These are phyloP conservation scores for Tetragonula carbonaria DNA, from an alignment of 2,888 invertebrate species.

Conservation along the genomic window DNA sequence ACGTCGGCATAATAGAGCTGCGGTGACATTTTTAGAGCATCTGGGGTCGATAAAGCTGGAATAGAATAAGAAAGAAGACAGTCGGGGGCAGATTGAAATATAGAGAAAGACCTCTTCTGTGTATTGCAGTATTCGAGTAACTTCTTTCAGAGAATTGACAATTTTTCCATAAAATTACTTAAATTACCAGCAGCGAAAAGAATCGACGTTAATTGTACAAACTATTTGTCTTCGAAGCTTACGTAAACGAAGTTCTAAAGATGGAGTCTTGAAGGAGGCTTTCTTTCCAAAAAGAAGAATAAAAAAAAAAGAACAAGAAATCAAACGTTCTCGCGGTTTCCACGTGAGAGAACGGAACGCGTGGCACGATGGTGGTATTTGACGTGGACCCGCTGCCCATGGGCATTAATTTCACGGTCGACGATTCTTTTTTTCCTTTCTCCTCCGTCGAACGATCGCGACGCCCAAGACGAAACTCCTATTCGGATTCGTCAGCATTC, in stretches of 20 bases:
- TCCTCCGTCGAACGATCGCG: conserved; percentile 42
- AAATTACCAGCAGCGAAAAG: no score
- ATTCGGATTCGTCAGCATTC: conserved; percentile 58
- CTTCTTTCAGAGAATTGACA: no score
- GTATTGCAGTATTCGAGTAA: neutral
- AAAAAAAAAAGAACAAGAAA: no score
- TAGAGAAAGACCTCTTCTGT: neutral
- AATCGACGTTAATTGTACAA: no score
- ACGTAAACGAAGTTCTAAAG: no score
- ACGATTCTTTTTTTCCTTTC: conserved; percentile 32
- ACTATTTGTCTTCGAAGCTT: no score
- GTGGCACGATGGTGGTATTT: neutral
- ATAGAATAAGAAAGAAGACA: no score
- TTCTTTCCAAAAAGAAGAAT: no score
- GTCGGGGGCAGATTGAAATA: neutral
- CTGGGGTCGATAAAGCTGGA: conserved; percentile 50
- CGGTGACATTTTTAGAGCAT: conserved; percentile 58
- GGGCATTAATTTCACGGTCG: conserved; percentile 49
- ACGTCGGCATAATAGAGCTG: conserved; percentile 64
- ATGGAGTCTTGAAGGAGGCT: no score
- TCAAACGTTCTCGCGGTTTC: neutral
- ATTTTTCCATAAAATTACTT: no score
- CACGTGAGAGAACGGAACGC: neutral
- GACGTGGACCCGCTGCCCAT: conserved; percentile 16
- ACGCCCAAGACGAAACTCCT: conserved; percentile 59